Percentiles rank a stretch among this genome's conserved stretches.
Conservation (phyloP, 2,888 invertebrate genomes). For the Unio pictorum region DNA sequence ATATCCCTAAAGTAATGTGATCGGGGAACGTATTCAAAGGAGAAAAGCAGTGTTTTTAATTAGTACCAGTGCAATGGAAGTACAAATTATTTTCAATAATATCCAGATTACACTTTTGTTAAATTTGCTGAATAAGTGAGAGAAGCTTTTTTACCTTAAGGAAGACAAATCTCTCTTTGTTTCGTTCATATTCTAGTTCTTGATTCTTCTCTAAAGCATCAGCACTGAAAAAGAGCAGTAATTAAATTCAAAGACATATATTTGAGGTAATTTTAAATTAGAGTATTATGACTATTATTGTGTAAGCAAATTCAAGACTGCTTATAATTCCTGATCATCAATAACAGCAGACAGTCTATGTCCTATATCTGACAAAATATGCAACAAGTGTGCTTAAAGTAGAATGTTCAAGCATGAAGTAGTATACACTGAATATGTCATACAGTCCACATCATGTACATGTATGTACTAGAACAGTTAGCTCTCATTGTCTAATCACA, state of each 20-base stretch:
- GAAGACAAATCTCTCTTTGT: constrained; percentile 95
- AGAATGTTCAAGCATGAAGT: neutral
- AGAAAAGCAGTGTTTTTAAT: too few species aligned
- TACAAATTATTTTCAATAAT: too few species aligned
- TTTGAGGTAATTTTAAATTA: neutral
- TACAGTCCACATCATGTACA: neutral
- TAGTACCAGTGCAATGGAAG: too few species aligned
- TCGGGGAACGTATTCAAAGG: too few species aligned
- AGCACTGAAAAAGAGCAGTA: constrained; percentile 76
- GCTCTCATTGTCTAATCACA: too few species aligned
- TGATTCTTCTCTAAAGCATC: constrained; percentile 94
- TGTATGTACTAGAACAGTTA: too few species aligned
- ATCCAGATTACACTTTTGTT: too few species aligned
- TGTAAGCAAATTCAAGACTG: too few species aligned
- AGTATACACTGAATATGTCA: neutral
- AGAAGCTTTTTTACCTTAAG: constrained; percentile 81
- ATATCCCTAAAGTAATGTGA: too few species aligned
- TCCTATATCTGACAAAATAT: neutral
- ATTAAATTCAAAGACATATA: neutral
- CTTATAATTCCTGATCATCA: too few species aligned
- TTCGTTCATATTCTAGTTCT: constrained; percentile 94
- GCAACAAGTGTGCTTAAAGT: neutral
- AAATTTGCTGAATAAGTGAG: neutral
- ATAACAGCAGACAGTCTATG: neutral
- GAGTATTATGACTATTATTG: too few species aligned